phyloP scores from a whole-genome alignment of 2,797 vertebrate species.

The Sebastolobus alascanus region DNA sequence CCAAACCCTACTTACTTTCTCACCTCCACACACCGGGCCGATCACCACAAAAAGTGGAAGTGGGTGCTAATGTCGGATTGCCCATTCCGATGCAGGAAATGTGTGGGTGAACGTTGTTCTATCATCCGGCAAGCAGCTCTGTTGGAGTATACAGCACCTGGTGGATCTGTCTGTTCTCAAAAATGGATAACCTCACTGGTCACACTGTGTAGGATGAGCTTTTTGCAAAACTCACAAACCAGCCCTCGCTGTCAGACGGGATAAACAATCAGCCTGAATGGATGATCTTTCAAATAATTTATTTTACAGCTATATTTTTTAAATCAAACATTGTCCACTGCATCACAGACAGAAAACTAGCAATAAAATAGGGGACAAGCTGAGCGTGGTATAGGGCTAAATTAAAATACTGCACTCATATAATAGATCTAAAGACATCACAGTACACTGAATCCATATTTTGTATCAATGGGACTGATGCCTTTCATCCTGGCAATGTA shows the following conservation, averaged over 20 bases:
- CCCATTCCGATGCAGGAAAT: background rate
- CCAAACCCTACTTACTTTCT: background rate
- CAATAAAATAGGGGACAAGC: background rate
- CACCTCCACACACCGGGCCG: background rate
- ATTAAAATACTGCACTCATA: background rate
- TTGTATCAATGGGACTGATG: background rate
- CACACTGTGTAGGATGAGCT: constrained; percentile 2
- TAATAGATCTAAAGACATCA: background rate
- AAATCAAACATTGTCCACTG: background rate
- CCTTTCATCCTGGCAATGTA: background rate
- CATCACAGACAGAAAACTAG: background rate
- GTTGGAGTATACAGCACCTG: background rate
- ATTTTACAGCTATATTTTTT: background rate
- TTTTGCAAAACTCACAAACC: background rate
- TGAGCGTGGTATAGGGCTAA: background rate
- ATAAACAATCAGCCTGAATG: background rate
- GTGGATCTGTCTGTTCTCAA: background rate
- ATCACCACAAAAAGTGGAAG: background rate
- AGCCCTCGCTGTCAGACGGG: background rate
- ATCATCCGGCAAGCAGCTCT: background rate
- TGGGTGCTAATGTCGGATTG: background rate
- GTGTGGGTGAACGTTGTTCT: background rate
- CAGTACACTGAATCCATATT: background rate
- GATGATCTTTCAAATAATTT: background rate
- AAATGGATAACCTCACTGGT: background rate